Conservation (phyloP, 2,113 vertebrate genomes). For the Psephotus haematonotus region DNA sequence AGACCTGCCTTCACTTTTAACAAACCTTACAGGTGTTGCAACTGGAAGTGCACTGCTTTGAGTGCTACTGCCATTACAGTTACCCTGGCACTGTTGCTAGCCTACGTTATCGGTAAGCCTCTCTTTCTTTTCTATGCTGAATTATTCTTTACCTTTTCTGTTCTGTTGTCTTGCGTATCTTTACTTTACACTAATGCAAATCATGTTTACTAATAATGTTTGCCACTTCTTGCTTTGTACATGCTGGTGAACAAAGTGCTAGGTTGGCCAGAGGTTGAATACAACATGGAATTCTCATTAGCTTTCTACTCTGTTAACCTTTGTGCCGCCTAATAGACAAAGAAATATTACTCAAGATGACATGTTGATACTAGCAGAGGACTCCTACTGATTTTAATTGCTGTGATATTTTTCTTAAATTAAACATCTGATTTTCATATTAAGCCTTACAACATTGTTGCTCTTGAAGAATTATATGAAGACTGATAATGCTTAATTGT, state of each 20-base stretch:
- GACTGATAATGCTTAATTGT: slow-evolving; percentile 2
- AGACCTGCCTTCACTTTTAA: slow-evolving; percentile 94
- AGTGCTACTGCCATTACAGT: slow-evolving; percentile 93
- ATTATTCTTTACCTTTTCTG: not conserved
- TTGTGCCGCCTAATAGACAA: slow-evolving; percentile 22
- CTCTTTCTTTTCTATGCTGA: not conserved
- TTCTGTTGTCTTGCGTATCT: not conserved
- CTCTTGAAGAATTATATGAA: slow-evolving; percentile 26
- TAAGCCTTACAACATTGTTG: slow-evolving; percentile 29
- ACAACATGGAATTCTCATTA: slow-evolving; percentile 29
- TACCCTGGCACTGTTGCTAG: slow-evolving; percentile 89
- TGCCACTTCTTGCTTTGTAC: not conserved
- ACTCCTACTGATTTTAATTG: slow-evolving; percentile 68
- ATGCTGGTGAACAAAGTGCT: not conserved
- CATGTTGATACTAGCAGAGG: slow-evolving; percentile 47
- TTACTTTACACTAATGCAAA: not conserved
- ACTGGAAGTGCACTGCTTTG: slow-evolving; percentile 96
- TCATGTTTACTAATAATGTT: not conserved
- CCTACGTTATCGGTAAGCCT: slow-evolving; percentile 94
- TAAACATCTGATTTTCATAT: slow-evolving; percentile 66
- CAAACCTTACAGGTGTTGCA: slow-evolving; percentile 97
- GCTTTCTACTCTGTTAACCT: slow-evolving; percentile 19
- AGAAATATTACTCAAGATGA: slow-evolving; percentile 42
- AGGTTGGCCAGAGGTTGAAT: slow-evolving; percentile 12
- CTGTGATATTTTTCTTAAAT: slow-evolving; percentile 65